Conservation (phyloP, 2,113 vertebrate genomes). For the Alosa alosa region DNA sequence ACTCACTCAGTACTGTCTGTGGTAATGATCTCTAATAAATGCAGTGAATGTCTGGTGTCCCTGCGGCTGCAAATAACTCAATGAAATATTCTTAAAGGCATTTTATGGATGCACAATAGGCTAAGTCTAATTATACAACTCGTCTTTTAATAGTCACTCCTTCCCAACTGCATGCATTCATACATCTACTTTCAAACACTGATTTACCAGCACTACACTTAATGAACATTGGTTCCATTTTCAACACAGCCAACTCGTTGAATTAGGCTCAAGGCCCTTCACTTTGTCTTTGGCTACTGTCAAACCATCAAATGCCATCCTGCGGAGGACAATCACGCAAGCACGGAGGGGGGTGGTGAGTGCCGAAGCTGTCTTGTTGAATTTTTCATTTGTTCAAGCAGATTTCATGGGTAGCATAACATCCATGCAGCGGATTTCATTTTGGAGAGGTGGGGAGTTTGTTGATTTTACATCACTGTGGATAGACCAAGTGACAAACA, state of each 20-base stretch:
- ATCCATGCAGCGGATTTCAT: background rate
- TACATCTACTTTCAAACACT: too few relatives aligned
- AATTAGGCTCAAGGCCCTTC: too few relatives aligned
- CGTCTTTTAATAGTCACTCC: too few relatives aligned
- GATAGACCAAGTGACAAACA: background rate
- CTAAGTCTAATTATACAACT: too few relatives aligned
- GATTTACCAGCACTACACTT: too few relatives aligned
- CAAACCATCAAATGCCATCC: background rate
- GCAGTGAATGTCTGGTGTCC: background rate
- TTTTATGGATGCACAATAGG: background rate
- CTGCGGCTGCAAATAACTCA: background rate
- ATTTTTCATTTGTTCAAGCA: conserved; percentile 1
- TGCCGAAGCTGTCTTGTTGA: background rate
- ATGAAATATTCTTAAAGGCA: background rate
- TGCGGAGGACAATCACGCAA: background rate
- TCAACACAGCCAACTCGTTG: too few relatives aligned
- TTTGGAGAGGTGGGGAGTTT: background rate
- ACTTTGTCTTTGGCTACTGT: too few relatives aligned
- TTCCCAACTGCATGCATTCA: too few relatives aligned
- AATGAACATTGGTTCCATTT: too few relatives aligned
- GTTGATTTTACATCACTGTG: background rate
- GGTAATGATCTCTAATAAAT: background rate
- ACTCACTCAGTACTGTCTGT: background rate
- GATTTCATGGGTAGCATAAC: background rate
- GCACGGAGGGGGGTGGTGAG: background rate